A percentile compares a stretch with the other conserved stretches of the same genome.
phyloP scores from a whole-genome alignment of 2,113 vertebrate species.

The Centropus bengalensis region DNA sequence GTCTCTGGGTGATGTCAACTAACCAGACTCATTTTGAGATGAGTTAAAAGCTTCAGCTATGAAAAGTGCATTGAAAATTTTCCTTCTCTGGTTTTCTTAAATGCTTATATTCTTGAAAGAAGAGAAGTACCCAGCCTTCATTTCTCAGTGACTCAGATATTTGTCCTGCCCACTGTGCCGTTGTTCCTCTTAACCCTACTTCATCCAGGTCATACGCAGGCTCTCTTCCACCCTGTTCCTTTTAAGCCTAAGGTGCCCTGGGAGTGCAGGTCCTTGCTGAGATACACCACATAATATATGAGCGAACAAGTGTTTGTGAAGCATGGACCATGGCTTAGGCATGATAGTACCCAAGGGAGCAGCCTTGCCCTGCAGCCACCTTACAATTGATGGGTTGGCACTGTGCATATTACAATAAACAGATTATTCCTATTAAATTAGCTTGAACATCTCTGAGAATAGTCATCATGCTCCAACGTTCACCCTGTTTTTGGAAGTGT shows the following conservation, averaged over 20 bases:
- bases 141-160: background rate
- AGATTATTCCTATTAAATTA: conserved; percentile 30
- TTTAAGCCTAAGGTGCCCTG: background rate
- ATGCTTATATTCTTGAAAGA: background rate
- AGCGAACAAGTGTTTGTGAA: background rate
- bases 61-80: background rate
- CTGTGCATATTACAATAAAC: background rate
- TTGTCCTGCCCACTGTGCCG: background rate
- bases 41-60: background rate
- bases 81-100: background rate
- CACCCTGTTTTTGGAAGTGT: background rate
- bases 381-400: background rate
- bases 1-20: background rate
- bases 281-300: background rate
- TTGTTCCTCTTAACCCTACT: no score
- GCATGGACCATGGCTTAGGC: fast-evolving
- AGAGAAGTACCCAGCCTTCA: background rate
- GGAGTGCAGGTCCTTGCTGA: background rate
- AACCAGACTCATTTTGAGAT: background rate
- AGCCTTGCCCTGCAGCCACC: background rate
- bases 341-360: background rate
- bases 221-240: background rate
- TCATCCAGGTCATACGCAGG: background rate
- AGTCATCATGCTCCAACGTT: background rate
- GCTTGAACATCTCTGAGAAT: background rate